These are phyloP conservation scores for Chanos chanos DNA, from an alignment of 2,797 vertebrate genomes.

Conservation along the genomic window DNA sequence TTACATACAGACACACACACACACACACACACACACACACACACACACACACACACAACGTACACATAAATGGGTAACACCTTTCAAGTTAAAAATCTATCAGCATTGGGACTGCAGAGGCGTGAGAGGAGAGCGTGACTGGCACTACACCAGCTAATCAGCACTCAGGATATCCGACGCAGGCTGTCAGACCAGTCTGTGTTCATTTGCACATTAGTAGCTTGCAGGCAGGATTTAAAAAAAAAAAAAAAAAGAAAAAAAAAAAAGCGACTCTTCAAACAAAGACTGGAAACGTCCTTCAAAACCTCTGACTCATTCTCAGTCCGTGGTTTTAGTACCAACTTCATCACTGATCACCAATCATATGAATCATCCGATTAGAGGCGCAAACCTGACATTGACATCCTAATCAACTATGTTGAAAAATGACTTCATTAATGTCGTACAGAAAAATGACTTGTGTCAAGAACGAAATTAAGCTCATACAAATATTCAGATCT, in stretches of 20 bases:
- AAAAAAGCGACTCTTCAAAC: constrained; percentile 11
- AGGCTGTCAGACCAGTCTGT: constrained; percentile 34
- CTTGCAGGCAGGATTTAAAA: constrained; percentile 23
- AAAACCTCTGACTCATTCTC: constrained; percentile 38
- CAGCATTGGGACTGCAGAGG: too few species aligned
- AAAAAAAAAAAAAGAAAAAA: constrained; percentile 9
- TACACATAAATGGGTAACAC: background rate
- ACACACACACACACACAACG: background rate
- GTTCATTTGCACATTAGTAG: constrained; percentile 31
- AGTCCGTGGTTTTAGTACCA: constrained; percentile 26
- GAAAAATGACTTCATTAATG: constrained; percentile 26
- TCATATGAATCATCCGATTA: constrained; percentile 45
- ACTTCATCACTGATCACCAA: constrained; percentile 37
- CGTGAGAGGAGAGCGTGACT: too few species aligned
- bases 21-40: too few species aligned
- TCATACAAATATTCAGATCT: constrained; percentile 24
- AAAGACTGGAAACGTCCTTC: constrained; percentile 38
- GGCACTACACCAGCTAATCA: constrained; percentile 14
- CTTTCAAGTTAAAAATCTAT: background rate
- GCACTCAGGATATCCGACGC: constrained; percentile 19
- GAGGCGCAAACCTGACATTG: constrained; percentile 31
- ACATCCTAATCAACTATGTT: constrained; percentile 24
- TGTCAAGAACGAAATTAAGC: constrained; percentile 23
- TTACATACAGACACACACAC: too few species aligned
- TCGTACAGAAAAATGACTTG: constrained; percentile 21